These are phyloP conservation scores for Mola mola DNA, from an alignment of 2,113 vertebrate genomes.

Conservation along the genomic window DNA sequence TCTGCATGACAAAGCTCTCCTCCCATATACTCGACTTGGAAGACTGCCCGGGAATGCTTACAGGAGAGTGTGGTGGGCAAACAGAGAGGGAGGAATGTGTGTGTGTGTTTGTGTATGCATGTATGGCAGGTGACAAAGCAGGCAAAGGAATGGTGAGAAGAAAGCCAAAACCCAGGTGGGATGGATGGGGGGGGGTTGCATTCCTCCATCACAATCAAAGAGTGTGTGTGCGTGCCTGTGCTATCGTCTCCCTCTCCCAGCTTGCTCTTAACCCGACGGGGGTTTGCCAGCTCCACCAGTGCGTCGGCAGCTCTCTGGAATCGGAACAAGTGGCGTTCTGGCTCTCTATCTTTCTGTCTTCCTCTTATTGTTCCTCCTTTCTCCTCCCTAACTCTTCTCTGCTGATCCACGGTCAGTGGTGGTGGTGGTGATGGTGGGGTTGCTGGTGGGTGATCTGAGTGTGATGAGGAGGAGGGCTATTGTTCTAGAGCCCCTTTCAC, in stretches of 20 bases:
- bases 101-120: conserved; percentile 13
- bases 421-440: conserved; percentile 35
- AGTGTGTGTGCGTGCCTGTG: conserved; percentile 13
- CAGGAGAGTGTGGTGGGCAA: conserved; percentile 51
- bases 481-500: conserved; percentile 71
- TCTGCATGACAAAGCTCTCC: no score
- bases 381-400: conserved; percentile 63
- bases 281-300: conserved; percentile 58
- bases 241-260: conserved; percentile 64
- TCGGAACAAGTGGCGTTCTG: conserved; percentile 52
- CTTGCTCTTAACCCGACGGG: conserved; percentile 56
- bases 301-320: conserved; percentile 65
- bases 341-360: conserved; percentile 58
- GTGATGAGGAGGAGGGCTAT: conserved; percentile 57
- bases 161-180: conserved; percentile 58
- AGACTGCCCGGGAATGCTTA: conserved; percentile 66
- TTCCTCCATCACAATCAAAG: conserved; percentile 50
- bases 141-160: conserved; percentile 42
- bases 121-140: conserved; percentile 57
- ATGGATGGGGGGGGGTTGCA: conserved; percentile 57
- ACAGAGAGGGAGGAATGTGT: conserved; percentile 35
- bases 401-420: conserved; percentile 50
- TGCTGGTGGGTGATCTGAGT: conserved; percentile 51
- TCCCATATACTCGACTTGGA: conserved; percentile 67
- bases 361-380: conserved; percentile 79